phyloP scores from a whole-genome alignment of 2,888 invertebrate species.

The Chaitophorus viminalis region DNA sequence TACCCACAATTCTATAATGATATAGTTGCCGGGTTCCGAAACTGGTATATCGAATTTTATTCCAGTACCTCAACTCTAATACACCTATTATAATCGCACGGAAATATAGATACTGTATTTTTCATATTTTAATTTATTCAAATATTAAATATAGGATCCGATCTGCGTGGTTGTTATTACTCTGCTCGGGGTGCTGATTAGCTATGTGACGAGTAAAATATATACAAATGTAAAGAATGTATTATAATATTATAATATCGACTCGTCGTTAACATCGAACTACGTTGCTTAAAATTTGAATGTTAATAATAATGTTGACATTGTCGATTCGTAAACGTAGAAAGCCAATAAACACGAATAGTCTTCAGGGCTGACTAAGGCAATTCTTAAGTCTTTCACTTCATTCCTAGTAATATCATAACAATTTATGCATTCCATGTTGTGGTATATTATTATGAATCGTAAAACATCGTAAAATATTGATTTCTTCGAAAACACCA shows the following conservation, averaged over 20 bases:
- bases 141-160: neutral
- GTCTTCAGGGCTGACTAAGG: neutral
- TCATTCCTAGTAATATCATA: no score
- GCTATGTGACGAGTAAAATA: neutral
- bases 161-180: neutral
- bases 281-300: neutral
- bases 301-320: neutral
- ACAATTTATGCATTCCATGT: no score
- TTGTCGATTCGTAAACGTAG: neutral
- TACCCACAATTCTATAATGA: no score
- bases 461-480: no score
- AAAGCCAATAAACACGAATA: neutral
- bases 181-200: neutral
- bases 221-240: neutral
- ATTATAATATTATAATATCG: neutral
- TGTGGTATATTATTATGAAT: neutral
- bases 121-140: neutral
- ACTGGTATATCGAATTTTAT: conserved; percentile 29
- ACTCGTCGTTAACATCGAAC: neutral
- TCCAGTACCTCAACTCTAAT: neutral
- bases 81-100: neutral
- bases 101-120: neutral
- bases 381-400: neutral
- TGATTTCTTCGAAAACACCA: neutral
- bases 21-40: neutral